A percentile compares a stretch with the other conserved stretches of the same genome.
These are phyloP conservation scores for Austrolebias charrua DNA, from an alignment of 2,797 vertebrate species.

Conservation along the genomic window DNA sequence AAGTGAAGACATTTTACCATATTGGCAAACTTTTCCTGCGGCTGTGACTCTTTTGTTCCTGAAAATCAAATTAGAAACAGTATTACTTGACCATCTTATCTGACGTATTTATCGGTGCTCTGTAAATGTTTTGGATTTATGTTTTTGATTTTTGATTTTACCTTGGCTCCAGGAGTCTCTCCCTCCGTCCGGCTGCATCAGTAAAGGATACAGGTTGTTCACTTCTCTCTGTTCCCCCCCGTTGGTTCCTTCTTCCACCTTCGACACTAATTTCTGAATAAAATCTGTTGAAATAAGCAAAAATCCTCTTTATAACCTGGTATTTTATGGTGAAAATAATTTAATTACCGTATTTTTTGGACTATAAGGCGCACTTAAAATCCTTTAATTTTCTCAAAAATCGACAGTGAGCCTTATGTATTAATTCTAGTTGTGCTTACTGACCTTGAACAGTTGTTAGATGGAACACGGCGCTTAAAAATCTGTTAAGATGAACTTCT, in stretches of 20 bases:
- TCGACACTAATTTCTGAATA: constrained; percentile 78
- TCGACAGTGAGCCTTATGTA: no score
- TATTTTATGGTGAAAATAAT: neutral
- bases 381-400: no score
- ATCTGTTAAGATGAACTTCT: no score
- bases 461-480: no score
- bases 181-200: constrained; percentile 65
- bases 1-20: constrained; percentile 65
- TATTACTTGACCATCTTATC: neutral
- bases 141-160: constrained; percentile 28
- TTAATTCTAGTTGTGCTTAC: no score
- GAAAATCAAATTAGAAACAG: constrained; percentile 1
- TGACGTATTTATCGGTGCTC: neutral
- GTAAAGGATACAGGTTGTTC: constrained; percentile 70
- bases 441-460: no score
- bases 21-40: constrained; percentile 69
- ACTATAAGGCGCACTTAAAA: no score
- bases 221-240: constrained; percentile 67
- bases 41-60: constrained; percentile 69
- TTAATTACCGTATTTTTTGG: no score
- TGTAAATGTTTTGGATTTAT: neutral
- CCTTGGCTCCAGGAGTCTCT: constrained; percentile 74
- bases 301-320: neutral
- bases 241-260: constrained; percentile 69
- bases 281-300: constrained; percentile 68